Base-by-base conservation (phyloP, 2,113 vertebrate species). In the Oreochromis tanganicae region DNA sequence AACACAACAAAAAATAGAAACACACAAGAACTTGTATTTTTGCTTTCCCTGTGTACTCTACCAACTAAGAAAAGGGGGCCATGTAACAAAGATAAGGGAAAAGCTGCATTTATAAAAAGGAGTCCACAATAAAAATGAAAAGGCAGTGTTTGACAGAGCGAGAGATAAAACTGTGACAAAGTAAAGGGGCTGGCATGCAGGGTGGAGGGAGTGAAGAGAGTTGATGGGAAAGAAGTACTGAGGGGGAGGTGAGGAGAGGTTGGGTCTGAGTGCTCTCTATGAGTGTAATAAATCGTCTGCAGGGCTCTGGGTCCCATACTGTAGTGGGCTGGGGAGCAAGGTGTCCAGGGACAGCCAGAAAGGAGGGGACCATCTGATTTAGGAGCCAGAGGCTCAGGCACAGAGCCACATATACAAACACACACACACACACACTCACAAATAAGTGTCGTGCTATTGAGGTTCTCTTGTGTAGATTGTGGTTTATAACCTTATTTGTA, bases 311-410 rank as follows among this genome's bases (percentile, higher is more conserved):
- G 90, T 88, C 85, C 88, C 81, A 87, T 85, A 82, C 84, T 85
- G 84, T 84, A 75, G 71, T 85, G 85, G 29, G 87, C 68, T 87
- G 85, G 85, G 87, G 86, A 93, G 86, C 85, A 81, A 82, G 75
- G 84, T 90, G 87, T 92, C 92, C 90, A 91, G 91, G 92, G 90
- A 94, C 80, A 90, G 87, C 85, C 85, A 89, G 87, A 41, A 83
- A 88, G 81, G 73, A 86, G 84, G 88, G 86, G 85, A 90, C 52
- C 79, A 80, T 88, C 89, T 94, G 94, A 96, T 96, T 95, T 94
- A 96, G 89, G 91, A 91, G 88, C 82, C 75, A 83, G 71, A 88
- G 87, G 85, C 80, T 63, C 82, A 89, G 59, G 66, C 85, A 85
- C 29, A 34, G 24, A 81, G 52, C 24, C 61, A 84, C 79, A 85